Base-by-base conservation (phyloP, 2,888 invertebrate species). In the Strigamia crassipes region DNA sequence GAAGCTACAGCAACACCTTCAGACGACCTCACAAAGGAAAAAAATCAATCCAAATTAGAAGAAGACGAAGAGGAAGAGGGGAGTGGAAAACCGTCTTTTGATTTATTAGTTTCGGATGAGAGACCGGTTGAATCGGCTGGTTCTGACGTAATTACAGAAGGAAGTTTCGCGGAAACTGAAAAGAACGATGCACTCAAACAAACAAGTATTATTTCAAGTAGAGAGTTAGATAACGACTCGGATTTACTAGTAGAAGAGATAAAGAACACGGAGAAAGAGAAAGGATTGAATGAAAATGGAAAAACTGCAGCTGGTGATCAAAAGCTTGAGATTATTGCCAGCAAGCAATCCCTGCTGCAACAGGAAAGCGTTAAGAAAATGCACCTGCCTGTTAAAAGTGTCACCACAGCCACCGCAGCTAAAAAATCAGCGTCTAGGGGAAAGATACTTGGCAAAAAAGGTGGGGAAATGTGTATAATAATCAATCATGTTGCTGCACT, bases 341-440 rank as follows among this genome's bases (percentile, higher is more conserved):
- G 27, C 27, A 66, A 66, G 27, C 66, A 23, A 66, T 66, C 66
- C 66, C 66, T 66, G 8, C 27, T 66, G 66, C 66, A 66, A 66
- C 66, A 66, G 66, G 66, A 66, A 27, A 27, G 66, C 66, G 15
- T 66, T 66, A 66, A 66, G 66, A 66, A 66, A 66, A 66, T 66
- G 66, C 66, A 66, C 27, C 66, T 66, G 8, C 66, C 66, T 1
- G 12, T 66, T 23, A 23, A 66, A 66, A 27, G 66, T 66, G 66
- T 66, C 66, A 66, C 15, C 10, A 18, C 61, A 8, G 23, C 23
- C 61, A 61, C 23, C 21, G 8, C 61, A 21, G 8, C 23, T 66
- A 66, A 66, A 66, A 66, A 66, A 27, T 13, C 66, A 66, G 23
- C 21, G 9, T 61, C 66, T 27, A 66, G 66, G 31, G 12, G 27